Conservation (phyloP, 2,797 vertebrate species). For the Myripristis jacobus region DNA sequence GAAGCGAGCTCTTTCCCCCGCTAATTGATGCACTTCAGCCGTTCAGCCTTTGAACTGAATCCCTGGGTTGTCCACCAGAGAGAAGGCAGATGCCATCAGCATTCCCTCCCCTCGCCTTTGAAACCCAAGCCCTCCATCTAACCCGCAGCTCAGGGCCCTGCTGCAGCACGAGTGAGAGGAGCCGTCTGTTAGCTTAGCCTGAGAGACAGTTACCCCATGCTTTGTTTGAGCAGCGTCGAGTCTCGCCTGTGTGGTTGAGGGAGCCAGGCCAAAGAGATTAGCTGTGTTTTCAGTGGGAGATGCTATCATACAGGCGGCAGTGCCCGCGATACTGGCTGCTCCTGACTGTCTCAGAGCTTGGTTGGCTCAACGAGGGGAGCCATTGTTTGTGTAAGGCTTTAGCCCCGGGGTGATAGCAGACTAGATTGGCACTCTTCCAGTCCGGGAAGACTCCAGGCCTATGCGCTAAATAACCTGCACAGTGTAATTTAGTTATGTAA, state of each 20-base stretch:
- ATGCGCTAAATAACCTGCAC: neutral
- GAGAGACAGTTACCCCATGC: slow-evolving; percentile 61
- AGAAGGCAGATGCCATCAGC: slow-evolving; percentile 82
- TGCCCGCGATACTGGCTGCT: slow-evolving; percentile 31
- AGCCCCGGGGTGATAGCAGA: slow-evolving; percentile 65
- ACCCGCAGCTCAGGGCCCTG: slow-evolving; percentile 65
- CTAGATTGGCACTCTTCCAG: slow-evolving; percentile 70
- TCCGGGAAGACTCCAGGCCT: slow-evolving; percentile 42
- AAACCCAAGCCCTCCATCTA: slow-evolving; percentile 80
- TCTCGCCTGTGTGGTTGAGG: slow-evolving; percentile 37
- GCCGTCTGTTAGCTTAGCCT: slow-evolving; percentile 85
- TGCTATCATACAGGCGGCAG: slow-evolving; percentile 62
- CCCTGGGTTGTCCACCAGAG: slow-evolving; percentile 74
- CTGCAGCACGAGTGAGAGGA: slow-evolving; percentile 80
- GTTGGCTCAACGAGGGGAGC: slow-evolving; percentile 36
- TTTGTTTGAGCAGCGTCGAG: slow-evolving; percentile 57
- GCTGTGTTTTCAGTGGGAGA: slow-evolving; percentile 62
- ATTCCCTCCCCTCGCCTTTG: slow-evolving; percentile 76
- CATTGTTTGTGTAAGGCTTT: slow-evolving; percentile 81
- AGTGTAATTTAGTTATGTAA: neutral
- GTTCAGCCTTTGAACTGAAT: slow-evolving; percentile 82
- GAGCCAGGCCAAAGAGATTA: slow-evolving; percentile 66
- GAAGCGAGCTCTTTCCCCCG: slow-evolving; percentile 50
- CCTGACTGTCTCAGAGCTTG: slow-evolving; percentile 28
- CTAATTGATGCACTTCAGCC: slow-evolving; percentile 84